Conservation (phyloP, 2,797 vertebrate genomes). For the Hoplostethus atlanticus region DNA sequence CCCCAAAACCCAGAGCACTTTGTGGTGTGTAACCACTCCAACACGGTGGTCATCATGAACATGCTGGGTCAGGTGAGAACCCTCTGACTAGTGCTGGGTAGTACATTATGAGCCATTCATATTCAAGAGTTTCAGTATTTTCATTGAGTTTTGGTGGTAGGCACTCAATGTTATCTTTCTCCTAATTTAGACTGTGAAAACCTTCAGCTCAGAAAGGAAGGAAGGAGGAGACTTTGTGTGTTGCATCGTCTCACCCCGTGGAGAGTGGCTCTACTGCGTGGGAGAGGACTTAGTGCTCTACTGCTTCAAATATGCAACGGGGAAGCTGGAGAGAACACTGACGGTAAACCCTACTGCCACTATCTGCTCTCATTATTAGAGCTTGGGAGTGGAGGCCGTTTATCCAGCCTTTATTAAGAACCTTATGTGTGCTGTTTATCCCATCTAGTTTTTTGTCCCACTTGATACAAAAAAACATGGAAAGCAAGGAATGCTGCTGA, state of each 20-base stretch:
- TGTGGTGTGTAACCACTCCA: slow-evolving; percentile 95
- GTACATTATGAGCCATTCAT: background rate
- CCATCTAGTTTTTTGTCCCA: background rate
- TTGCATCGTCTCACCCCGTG: slow-evolving; percentile 93
- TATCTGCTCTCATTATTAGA: slow-evolving; percentile 21
- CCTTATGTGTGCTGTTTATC: background rate
- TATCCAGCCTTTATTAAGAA: background rate
- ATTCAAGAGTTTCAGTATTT: background rate
- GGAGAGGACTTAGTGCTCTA: slow-evolving; percentile 98
- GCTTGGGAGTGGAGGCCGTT: slow-evolving; percentile 7
- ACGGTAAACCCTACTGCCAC: slow-evolving; percentile 86
- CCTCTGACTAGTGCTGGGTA: background rate
- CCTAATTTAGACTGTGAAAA: slow-evolving; percentile 90
- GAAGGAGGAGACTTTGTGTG: slow-evolving; percentile 95
- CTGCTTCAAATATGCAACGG: slow-evolving; percentile 94
- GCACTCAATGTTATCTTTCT: background rate
- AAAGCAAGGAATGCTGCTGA: slow-evolving; percentile 8
- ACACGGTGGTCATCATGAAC: slow-evolving; percentile 95
- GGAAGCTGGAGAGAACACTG: slow-evolving; percentile 96
- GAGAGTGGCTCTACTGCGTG: slow-evolving; percentile 98
- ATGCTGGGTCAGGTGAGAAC: slow-evolving; percentile 93
- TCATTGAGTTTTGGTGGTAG: background rate
- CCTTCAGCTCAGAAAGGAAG: slow-evolving; percentile 94
- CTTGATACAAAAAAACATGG: background rate
- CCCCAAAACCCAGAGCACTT: slow-evolving; percentile 97